Evolutionary conservation across 2,797 vertebrate genomes (phyloP).

Genomic region (Echeneis naucrates): DNA sequence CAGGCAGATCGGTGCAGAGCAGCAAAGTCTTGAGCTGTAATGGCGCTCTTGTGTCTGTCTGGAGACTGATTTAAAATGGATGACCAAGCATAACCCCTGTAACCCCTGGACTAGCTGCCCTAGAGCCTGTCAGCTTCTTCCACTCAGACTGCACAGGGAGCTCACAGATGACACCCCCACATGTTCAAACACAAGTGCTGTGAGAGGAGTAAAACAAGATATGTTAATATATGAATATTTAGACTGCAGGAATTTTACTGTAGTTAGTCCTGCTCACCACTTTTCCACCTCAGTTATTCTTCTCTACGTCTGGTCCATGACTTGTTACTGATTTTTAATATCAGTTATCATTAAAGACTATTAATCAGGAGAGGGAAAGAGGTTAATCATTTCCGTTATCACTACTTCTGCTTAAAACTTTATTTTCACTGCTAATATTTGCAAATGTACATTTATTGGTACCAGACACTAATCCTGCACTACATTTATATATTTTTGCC

Average conservation of each 20-base stretch:
- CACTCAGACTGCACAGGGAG: slow-evolving; percentile 56
- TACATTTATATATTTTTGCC: too few relatives aligned
- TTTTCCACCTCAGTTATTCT: slow-evolving; percentile 15
- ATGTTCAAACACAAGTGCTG: slow-evolving; percentile 26
- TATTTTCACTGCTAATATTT: too few relatives aligned
- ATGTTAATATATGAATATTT: slow-evolving; percentile 30
- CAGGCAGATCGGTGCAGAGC: slow-evolving; percentile 44
- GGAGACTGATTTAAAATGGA: slow-evolving; percentile 83
- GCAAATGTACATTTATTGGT: too few relatives aligned
- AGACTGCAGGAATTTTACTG: slow-evolving; percentile 1
- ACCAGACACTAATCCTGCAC: too few relatives aligned
- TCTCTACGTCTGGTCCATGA: slow-evolving; percentile 26
- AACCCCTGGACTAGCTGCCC: slow-evolving; percentile 72
- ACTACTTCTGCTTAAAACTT: too few relatives aligned
- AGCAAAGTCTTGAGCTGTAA: slow-evolving; percentile 62
- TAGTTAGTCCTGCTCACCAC: not conserved
- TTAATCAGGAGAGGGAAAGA: too few relatives aligned
- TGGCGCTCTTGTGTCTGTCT: slow-evolving; percentile 66
- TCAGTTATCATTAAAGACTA: too few relatives aligned
- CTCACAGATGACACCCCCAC: slow-evolving; percentile 46
- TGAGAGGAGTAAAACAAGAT: slow-evolving; percentile 21
- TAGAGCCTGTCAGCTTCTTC: slow-evolving; percentile 62
- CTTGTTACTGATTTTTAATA: slow-evolving; percentile 1
- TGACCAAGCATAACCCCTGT: slow-evolving; percentile 74
- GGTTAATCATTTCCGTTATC: too few relatives aligned